Evolutionary conservation across 2,888 invertebrate species (phyloP).

Genomic region (Strigamia transsilvanica): DNA sequence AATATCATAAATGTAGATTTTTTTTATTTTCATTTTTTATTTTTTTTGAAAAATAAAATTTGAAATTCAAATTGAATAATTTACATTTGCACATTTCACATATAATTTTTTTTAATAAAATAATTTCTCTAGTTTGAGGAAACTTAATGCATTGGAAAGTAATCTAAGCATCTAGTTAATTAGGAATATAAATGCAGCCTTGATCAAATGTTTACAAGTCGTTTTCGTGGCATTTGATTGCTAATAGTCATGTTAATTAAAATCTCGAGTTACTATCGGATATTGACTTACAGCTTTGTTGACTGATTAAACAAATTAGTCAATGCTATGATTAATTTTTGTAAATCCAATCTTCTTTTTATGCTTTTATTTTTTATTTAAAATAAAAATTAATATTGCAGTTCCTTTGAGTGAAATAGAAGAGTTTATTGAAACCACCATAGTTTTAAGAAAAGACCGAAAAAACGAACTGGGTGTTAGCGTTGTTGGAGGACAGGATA

Average conservation of each 20-base stretch:
- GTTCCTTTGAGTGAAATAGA: slow-evolving; percentile 59
- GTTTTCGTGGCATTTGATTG: neutral
- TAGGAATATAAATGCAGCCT: too few relatives aligned
- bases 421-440: slow-evolving; percentile 60
- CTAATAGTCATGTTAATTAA: neutral
- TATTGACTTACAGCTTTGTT: neutral
- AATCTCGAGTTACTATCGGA: neutral
- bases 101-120: too few relatives aligned
- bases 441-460: slow-evolving; percentile 60
- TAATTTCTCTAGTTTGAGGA: too few relatives aligned
- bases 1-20: too few relatives aligned
- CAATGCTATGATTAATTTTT: neutral
- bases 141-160: too few relatives aligned
- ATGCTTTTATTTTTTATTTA: too few relatives aligned
- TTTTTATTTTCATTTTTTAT: too few relatives aligned
- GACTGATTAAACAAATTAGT: neutral
- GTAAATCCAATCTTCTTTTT: too few relatives aligned
- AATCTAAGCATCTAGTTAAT: too few relatives aligned
- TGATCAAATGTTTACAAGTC: neutral
- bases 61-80: too few relatives aligned
- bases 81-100: too few relatives aligned
- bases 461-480: slow-evolving; percentile 60
- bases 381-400: slow-evolving; percentile 55
- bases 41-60: too few relatives aligned
- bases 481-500: slow-evolving; percentile 60